Conservation (phyloP, 2,888 invertebrate genomes). For the Eueremaeus valkanovi region DNA sequence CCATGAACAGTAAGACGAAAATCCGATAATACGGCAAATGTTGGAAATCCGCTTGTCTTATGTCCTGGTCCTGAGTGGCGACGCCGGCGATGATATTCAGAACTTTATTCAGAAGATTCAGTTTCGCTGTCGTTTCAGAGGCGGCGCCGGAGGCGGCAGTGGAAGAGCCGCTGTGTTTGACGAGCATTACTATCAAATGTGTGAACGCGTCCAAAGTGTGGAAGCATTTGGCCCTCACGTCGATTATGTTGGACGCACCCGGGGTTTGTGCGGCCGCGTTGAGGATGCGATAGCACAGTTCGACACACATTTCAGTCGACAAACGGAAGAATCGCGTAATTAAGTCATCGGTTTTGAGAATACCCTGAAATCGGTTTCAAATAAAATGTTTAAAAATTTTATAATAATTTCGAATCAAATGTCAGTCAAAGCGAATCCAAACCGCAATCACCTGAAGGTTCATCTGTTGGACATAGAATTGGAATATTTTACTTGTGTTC, state of each 20-base stretch:
- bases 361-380: constrained; percentile 58
- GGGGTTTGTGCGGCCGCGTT: constrained; percentile 51
- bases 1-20: constrained; percentile 91
- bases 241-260: constrained; percentile 52
- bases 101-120: constrained; percentile 88
- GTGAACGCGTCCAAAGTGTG: constrained; percentile 93
- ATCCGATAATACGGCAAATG: constrained; percentile 96
- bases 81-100: constrained; percentile 94
- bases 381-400: constrained; percentile 58
- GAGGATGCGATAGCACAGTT: constrained; percentile 77
- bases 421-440: too few relatives aligned
- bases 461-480: constrained; percentile 78
- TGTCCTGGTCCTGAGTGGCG: constrained; percentile 91
- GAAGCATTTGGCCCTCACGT: constrained; percentile 84
- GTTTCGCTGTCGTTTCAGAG: constrained; percentile 66
- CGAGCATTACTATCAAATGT: constrained; percentile 84
- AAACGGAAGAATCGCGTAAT: constrained; percentile 95
- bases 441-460: constrained; percentile 40
- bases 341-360: constrained; percentile 93
- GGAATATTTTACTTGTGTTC: constrained; percentile 66
- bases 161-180: constrained; percentile 78
- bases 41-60: constrained; percentile 82
- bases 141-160: constrained; percentile 64
- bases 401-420: too few relatives aligned
- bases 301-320: constrained; percentile 93